Evolutionary conservation across 2,113 vertebrate species (phyloP), one percentile per base, ranked within the genome.

Genomic region (Heterocephalus glaber): DNA sequence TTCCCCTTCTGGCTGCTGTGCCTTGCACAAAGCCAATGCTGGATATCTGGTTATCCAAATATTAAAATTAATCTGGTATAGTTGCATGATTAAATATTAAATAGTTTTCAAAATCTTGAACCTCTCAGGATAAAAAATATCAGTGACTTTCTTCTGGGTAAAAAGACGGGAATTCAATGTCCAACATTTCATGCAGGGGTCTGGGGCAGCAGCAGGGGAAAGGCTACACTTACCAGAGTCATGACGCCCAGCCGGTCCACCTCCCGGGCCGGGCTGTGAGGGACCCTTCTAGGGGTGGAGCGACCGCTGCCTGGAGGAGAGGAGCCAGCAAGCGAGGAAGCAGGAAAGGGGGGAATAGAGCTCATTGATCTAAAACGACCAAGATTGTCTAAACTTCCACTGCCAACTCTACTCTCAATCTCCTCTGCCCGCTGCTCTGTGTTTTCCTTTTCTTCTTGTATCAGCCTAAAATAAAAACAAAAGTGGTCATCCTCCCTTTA

Each of bases 381-480:
- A 0, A 99, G 98, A 41, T 97, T 98, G 33, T 99, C 99, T 74
- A 98, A 66, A 81, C 97, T 98, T 0, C 99, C 99, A 0, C 99
- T 99, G 93, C 99, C 99, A 26, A 99, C 99, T 4, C 99, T 97
- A 79, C 98, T 99, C 97, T 99, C 99, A 0, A 99, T 99, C 98
- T 99, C 99, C 98, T 99, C 99, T 0, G 99, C 99, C 26, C 99
- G 98, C 97, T 99, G 99, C 24, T 99, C 98, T 0, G 99, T 99
- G 98, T 97, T 99, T 98, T 99, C 99, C 98, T 99, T 99, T 97
- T 99, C 99, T 96, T 99, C 99, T 82, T 99, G 99, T 86, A 99
- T 99, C 98, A 99, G 98, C 56, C 99, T 99, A 94, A 8, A 83
- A 92, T 0, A n/a, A 30, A 90, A 91, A 70, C 7, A 76, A 33